Percentiles rank a stretch among this genome's conserved stretches.
Evolutionary conservation across 1,140 invertebrate species (phyloP).

Genomic region (Lepidurus arcticus): DNA sequence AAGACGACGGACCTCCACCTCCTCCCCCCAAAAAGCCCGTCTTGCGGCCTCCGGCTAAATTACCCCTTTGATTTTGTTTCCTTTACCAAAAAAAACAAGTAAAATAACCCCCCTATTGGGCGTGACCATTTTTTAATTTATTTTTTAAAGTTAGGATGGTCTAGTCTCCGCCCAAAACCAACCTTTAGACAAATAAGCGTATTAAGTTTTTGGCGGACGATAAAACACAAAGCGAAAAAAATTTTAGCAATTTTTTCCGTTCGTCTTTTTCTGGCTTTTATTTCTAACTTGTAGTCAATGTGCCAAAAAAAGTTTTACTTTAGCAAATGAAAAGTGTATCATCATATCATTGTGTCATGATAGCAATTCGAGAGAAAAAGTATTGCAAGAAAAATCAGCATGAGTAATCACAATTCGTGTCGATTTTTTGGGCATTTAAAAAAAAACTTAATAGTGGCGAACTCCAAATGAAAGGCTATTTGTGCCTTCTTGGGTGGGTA

Average conservation of each 20-base stretch:
- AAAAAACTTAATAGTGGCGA: too few species aligned
- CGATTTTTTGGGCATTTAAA: too few species aligned
- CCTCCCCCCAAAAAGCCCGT: conserved; percentile 53
- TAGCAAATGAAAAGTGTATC: neutral
- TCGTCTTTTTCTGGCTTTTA: neutral
- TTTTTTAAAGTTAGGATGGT: neutral
- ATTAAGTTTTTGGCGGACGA: neutral
- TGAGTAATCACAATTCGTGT: too few species aligned
- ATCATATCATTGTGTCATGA: neutral
- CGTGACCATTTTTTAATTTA: neutral
- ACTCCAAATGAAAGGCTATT: too few species aligned
- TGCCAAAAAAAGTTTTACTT: neutral
- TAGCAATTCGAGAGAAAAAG: neutral
- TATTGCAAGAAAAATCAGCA: neutral
- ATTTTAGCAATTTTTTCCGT: neutral
- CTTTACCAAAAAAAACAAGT: neutral
- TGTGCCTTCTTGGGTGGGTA: too few species aligned
- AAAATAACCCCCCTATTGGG: neutral
- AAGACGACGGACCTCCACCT: conserved; percentile 47
- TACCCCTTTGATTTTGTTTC: neutral
- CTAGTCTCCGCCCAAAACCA: neutral
- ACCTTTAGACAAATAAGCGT: neutral
- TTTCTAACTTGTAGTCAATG: neutral
- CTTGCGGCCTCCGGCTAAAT: conserved; percentile 35
- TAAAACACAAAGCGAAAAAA: neutral